Percentiles rank a stretch among this genome's conserved stretches.
Evolutionary conservation across 2,113 vertebrate species (phyloP).

Genomic region (Chionodraco myersi): DNA sequence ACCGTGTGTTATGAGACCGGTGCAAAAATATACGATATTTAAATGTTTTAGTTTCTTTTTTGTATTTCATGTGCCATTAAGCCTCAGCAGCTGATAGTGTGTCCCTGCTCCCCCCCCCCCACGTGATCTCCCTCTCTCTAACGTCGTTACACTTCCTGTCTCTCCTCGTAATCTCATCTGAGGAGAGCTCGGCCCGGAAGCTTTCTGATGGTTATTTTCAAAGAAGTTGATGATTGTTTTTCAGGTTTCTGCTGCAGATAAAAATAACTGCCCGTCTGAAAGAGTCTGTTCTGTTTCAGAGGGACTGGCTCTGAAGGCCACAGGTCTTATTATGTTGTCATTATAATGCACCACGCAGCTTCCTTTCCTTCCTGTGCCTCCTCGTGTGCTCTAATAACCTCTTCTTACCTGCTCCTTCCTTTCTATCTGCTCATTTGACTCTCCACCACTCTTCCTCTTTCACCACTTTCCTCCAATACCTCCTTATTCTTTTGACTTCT

Average conservation of each 20-base stretch:
- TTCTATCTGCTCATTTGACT: too few relatives aligned
- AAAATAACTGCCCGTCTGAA: constrained; percentile 19
- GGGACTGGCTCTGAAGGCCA: background rate
- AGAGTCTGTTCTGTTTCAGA: background rate
- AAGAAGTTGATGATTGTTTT: constrained; percentile 23
- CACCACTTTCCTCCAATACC: too few relatives aligned
- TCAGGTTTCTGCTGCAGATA: constrained; percentile 7
- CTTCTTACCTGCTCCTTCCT: background rate
- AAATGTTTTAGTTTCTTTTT: too few relatives aligned
- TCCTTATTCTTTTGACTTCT: too few relatives aligned
- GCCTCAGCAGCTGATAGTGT: constrained; percentile 54
- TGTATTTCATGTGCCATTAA: constrained; percentile 69
- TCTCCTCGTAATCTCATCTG: constrained; percentile 44
- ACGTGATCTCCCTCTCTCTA: constrained; percentile 30
- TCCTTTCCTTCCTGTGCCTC: too few relatives aligned
- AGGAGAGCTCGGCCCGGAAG: constrained; percentile 19
- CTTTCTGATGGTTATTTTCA: constrained; percentile 22
- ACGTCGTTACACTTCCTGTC: constrained; percentile 36
- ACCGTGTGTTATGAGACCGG: constrained; percentile 38
- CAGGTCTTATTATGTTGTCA: background rate
- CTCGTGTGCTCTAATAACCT: background rate
- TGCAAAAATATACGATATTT: too few relatives aligned
- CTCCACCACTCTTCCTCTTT: too few relatives aligned
- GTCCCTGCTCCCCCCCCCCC: background rate
- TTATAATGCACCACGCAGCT: background rate